Conservation (phyloP, 1,140 invertebrate species). For the Ceratina australensis region DNA sequence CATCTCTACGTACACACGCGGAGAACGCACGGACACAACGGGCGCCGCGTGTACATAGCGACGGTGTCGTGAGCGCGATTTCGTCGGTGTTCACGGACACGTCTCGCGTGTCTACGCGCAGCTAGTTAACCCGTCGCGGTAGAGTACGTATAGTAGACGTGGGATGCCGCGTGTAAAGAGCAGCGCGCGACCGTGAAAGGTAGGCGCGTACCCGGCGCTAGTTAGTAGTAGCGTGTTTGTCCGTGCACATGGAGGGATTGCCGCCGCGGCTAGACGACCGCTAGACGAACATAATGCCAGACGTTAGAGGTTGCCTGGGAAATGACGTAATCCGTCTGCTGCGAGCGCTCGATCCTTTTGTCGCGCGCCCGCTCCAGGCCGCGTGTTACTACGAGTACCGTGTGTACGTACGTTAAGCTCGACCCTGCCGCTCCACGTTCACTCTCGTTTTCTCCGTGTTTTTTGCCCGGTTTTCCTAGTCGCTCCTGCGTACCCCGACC, state of each 20-base stretch:
- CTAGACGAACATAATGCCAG: conserved; percentile 76
- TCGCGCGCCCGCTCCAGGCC: conserved; percentile 55
- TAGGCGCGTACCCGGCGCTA: conserved; percentile 20
- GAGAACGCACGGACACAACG: not conserved
- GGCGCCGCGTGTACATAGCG: not conserved
- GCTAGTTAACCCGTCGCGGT: conserved; percentile 39
- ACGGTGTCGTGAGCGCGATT: conserved; percentile 9
- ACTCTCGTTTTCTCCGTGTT: conserved; percentile 61
- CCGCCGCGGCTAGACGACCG: conserved; percentile 75
- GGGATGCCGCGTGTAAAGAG: conserved; percentile 15
- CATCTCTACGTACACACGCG: not conserved
- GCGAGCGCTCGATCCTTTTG: conserved; percentile 66
- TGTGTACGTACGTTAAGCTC: conserved; percentile 44
- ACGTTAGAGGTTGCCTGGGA: conserved; percentile 72
- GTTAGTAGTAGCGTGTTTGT: conserved; percentile 55
- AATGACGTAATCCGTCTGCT: conserved; percentile 70
- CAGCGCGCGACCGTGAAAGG: conserved; percentile 12
- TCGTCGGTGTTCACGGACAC: conserved; percentile 24
- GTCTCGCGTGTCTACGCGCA: conserved; percentile 33
- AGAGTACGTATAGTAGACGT: conserved; percentile 27
- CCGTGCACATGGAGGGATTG: conserved; percentile 55
- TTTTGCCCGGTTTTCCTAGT: conserved; percentile 51
- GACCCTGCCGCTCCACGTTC: conserved; percentile 53
- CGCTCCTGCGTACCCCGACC: conserved; percentile 40
- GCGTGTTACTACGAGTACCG: conserved; percentile 46